Percentiles rank a stretch among this genome's conserved stretches.
These are phyloP conservation scores for Muscidifurax raptorellus DNA, from an alignment of 1,140 invertebrate species.

Conservation along the genomic window DNA sequence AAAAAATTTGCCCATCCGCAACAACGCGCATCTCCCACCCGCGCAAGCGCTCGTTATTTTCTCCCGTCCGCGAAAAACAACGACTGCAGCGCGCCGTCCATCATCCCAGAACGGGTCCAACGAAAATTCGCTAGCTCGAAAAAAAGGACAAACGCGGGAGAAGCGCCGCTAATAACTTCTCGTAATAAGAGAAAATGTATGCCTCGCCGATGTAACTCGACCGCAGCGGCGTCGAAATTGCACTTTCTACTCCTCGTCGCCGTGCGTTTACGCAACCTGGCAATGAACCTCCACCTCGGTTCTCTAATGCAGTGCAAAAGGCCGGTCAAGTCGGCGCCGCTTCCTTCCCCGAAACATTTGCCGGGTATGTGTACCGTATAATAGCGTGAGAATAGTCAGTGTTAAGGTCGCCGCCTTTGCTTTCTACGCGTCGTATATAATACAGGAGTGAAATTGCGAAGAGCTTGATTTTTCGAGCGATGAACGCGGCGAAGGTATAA, in stretches of 20 bases:
- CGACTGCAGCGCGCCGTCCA: no score
- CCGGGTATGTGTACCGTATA: not conserved
- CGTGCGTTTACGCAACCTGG: conserved; percentile 63
- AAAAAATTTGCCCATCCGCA: no score
- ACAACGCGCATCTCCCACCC: no score
- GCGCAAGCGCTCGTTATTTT: no score
- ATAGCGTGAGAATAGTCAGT: conserved; percentile 15
- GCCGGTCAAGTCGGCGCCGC: not conserved
- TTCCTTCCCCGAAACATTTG: conserved; percentile 11
- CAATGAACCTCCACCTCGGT: conserved; percentile 62
- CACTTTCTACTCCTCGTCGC: conserved; percentile 55
- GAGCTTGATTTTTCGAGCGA: not conserved
- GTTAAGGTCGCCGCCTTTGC: conserved; percentile 33
- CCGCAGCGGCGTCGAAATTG: conserved; percentile 52
- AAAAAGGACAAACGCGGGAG: not conserved
- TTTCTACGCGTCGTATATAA: not conserved
- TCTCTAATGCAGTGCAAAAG: not conserved
- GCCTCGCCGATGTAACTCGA: conserved; percentile 58
- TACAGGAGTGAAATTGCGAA: not conserved
- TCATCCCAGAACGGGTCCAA: no score
- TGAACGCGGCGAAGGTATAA: not conserved
- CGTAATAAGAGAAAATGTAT: conserved; percentile 62
- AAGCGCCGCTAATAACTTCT: conserved; percentile 56
- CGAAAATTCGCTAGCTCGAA: not conserved
- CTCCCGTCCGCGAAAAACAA: no score